These are phyloP conservation scores for Chlorospingus semifuscus DNA, from an alignment of 2,797 vertebrate species.

Conservation along the genomic window DNA sequence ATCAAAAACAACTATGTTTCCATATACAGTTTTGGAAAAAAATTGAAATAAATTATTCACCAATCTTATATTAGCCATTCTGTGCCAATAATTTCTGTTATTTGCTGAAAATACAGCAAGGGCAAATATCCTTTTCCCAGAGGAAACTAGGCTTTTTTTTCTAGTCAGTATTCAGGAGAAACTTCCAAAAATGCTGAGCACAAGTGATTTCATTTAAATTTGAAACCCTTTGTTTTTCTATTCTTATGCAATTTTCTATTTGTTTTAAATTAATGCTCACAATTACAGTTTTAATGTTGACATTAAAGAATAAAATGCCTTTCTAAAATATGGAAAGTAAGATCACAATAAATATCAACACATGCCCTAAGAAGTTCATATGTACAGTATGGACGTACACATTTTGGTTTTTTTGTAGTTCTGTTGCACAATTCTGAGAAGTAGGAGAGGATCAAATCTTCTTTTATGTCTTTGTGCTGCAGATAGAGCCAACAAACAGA, in stretches of 20 bases:
- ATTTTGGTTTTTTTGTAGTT: neutral
- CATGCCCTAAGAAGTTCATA: neutral
- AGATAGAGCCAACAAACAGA: neutral
- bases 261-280: neutral
- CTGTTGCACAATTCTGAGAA: neutral
- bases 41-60: neutral
- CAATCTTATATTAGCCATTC: neutral
- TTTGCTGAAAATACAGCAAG: neutral
- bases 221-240: neutral
- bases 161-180: neutral
- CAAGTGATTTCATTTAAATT: neutral
- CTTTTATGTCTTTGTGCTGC: neutral
- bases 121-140: neutral
- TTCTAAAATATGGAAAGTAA: neutral
- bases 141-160: neutral
- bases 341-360: neutral
- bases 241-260: neutral
- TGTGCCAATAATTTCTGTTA: neutral
- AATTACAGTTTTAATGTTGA: neutral
- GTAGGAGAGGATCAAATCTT: neutral
- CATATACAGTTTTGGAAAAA: neutral
- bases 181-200: neutral
- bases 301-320: neutral
- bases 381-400: fast-evolving
- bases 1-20: neutral